A percentile compares a stretch with the other conserved stretches of the same genome.
Evolutionary conservation across 1,140 invertebrate genomes (phyloP).

Genomic region (Polypedilum vanderplanki): DNA sequence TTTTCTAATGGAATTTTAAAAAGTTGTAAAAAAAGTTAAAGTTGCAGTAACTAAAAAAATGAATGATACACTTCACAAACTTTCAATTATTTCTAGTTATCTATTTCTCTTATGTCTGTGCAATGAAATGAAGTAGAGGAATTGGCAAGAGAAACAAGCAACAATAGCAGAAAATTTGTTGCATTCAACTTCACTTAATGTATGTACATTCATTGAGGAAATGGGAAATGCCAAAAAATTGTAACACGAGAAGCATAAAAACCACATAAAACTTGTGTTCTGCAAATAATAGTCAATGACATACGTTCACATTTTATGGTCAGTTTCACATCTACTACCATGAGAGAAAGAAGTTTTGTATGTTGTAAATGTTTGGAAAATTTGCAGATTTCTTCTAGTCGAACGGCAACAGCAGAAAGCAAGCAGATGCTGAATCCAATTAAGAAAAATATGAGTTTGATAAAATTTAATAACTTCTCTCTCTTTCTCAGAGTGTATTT

Average conservation of each 20-base stretch:
- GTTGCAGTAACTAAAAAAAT: not conserved
- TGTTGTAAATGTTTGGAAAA: too few species aligned
- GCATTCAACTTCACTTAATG: not conserved
- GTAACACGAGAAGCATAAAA: conserved; percentile 6
- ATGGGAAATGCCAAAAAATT: conserved; percentile 8
- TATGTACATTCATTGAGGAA: conserved; percentile 5
- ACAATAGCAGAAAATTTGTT: not conserved
- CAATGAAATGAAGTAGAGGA: not conserved
- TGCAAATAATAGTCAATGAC: conserved; percentile 18
- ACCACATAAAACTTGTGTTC: conserved; percentile 18
- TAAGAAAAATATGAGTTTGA: conserved; percentile 13
- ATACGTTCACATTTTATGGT: conserved; percentile 18
- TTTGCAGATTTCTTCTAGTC: too few species aligned
- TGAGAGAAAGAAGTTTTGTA: too few species aligned
- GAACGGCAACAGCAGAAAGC: not conserved
- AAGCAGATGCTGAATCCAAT: conserved; percentile 15
- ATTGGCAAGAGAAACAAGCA: not conserved
- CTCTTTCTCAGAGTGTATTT: not conserved
- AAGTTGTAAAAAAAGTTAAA: not conserved
- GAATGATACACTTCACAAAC: not conserved
- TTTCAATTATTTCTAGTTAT: not conserved
- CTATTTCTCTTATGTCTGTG: not conserved
- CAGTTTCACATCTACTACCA: not conserved
- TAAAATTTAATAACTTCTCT: conserved; percentile 5
- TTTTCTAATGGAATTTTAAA: not conserved